phyloP scores from a whole-genome alignment of 2,797 vertebrate genomes.

The Enteromius thamalakanensis region DNA sequence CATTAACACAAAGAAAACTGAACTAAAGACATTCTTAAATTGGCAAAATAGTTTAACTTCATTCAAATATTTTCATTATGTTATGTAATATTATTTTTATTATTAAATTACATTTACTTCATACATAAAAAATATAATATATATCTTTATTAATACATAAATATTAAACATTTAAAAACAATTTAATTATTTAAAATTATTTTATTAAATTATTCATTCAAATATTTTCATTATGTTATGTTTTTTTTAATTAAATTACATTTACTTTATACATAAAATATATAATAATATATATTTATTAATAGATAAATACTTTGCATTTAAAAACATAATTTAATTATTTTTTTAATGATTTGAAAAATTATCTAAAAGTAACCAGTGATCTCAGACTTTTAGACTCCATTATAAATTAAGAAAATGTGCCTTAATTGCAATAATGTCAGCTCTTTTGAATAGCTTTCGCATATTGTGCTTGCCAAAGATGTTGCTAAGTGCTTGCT shows the following conservation, averaged over 20 bases:
- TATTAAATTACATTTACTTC: no score
- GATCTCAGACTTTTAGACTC: neutral
- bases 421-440: neutral
- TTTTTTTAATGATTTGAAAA: neutral
- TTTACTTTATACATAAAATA: neutral
- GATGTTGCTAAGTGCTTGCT: neutral
- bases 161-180: neutral
- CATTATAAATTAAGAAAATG: neutral
- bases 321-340: neutral
- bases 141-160: neutral
- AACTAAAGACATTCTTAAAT: no score
- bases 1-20: no score
- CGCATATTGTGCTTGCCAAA: neutral
- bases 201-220: no score
- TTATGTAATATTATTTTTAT: no score
- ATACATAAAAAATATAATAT: no score
- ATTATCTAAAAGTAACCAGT: neutral
- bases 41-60: no score
- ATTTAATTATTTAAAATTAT: no score
- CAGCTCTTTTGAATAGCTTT: neutral
- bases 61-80: no score
- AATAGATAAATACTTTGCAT: neutral
- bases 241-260: neutral
- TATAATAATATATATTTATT: neutral
- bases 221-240: no score